Evolutionary conservation across 1,140 invertebrate species (phyloP), one percentile per base, ranked within the genome.

Genomic region (Saccostrea cuccullata): DNA sequence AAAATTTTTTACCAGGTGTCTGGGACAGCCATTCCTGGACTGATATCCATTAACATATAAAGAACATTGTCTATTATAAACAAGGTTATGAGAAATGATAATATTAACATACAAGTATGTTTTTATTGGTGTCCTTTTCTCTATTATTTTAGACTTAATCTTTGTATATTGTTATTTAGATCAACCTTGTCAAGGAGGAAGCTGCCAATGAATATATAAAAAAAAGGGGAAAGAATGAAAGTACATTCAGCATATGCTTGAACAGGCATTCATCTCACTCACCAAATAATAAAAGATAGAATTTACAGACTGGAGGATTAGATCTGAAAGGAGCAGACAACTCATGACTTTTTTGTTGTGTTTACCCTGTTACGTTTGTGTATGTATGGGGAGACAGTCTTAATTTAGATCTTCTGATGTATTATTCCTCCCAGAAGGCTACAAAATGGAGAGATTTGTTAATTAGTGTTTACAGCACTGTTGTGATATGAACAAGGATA

Each of bases 191-290:
- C 86, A 5, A 56, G 86, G 17, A 82, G 86, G 60, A 87, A 87
- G 23, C 82, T 82, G 82, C 86, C 86, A 67, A 84, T 87, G 60
- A 58, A 87, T 82, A 87, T 87, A 87, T 67, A 56, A 84, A 82
- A 47, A 84, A 58, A 40, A 55, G 26, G n/a, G n/a, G 40, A 23
- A 23, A 58, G 73, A 82, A 30, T 36, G 15, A 30, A 77, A 30
- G 13, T 30, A 30, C 30, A 77, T 30, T 26, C 8, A 30, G 8
- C 4, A 13, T 36, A 26, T 77, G 70, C 26, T 77, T 77, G 12
- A 77, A 36, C 15, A n/a, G n/a, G 58, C 58, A 77, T 77, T 77
- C 70, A 77, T 77, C 26, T 77, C 70, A 36, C 82, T n/a, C 40
- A 84, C 17, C 17, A 55, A 56, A 84, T 23, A n/a, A 55, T 56